Percentiles rank a stretch among this genome's conserved stretches.
Evolutionary conservation across 1,140 invertebrate genomes (phyloP).

Genomic region (Arctopsyche grandis): DNA sequence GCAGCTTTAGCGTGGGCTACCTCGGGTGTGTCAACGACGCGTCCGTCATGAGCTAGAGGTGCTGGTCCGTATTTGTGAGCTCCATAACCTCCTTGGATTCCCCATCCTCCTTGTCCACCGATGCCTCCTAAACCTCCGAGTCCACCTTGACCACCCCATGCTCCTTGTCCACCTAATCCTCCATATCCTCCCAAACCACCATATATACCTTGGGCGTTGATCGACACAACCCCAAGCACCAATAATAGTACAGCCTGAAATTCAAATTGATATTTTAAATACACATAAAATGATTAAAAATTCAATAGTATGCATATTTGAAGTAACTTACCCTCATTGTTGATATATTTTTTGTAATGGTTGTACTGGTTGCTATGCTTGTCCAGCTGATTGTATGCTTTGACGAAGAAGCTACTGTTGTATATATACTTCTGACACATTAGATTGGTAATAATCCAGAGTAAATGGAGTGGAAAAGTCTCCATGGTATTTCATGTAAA

Average conservation of each 20-base stretch:
- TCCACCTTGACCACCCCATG: conserved; percentile 16
- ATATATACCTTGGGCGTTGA: background rate
- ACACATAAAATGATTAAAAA: background rate
- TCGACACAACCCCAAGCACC: background rate
- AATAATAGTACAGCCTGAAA: background rate
- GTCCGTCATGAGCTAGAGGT: conserved; percentile 46
- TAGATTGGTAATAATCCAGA: background rate
- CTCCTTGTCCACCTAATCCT: background rate
- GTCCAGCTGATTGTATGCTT: conserved; percentile 23
- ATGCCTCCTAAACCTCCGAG: conserved; percentile 37
- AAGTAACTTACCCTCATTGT: conserved; percentile 24
- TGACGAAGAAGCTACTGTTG: background rate
- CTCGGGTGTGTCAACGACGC: conserved; percentile 65
- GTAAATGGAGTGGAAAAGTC: conserved; percentile 41
- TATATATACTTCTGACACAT: background rate
- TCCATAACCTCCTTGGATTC: conserved; percentile 36
- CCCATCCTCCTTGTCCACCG: conserved; percentile 39
- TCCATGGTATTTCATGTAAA: conserved; percentile 9
- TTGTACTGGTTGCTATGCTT: background rate
- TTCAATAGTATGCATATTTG: background rate
- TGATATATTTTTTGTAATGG: background rate
- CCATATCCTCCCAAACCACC: background rate
- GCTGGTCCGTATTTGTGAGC: conserved; percentile 43
- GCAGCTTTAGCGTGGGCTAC: conserved; percentile 64
- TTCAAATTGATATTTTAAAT: background rate